phyloP scores from a whole-genome alignment of 2,113 vertebrate genomes.

The Mustela nigripes region DNA sequence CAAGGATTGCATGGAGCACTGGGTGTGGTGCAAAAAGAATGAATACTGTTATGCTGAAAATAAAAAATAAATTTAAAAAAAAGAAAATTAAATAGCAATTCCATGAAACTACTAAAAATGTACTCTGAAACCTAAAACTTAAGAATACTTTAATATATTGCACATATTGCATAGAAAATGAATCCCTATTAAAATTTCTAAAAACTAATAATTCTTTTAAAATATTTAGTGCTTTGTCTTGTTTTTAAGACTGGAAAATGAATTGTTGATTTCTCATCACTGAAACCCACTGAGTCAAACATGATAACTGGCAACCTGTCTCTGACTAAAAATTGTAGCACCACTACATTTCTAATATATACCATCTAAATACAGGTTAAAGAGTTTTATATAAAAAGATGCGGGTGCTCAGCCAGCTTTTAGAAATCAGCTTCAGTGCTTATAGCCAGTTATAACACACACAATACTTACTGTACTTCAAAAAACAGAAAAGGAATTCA shows the following conservation, averaged over 20 bases:
- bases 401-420: not conserved
- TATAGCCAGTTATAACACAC: constrained; percentile 30
- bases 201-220: constrained; percentile 22
- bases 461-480: not conserved
- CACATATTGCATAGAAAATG: not conserved
- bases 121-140: constrained; percentile 23
- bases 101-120: constrained; percentile 26
- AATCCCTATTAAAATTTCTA: not conserved
- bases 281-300: constrained; percentile 3
- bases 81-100: constrained; percentile 9
- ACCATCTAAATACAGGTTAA: not conserved
- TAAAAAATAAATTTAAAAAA: not conserved
- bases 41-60: too few relatives aligned
- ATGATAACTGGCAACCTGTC: not conserved
- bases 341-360: not conserved
- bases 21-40: too few relatives aligned
- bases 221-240: constrained; percentile 6
- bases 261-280: constrained; percentile 42
- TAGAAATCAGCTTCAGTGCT: constrained; percentile 24
- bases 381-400: constrained; percentile 31
- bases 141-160: constrained; percentile 49
- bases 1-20: too few relatives aligned
- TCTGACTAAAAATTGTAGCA: constrained; percentile 7
- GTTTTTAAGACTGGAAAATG: constrained; percentile 31
- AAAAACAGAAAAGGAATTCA: constrained; percentile 45